Conservation (phyloP, 2,797 vertebrate genomes). For the Diglossa cyanea region DNA sequence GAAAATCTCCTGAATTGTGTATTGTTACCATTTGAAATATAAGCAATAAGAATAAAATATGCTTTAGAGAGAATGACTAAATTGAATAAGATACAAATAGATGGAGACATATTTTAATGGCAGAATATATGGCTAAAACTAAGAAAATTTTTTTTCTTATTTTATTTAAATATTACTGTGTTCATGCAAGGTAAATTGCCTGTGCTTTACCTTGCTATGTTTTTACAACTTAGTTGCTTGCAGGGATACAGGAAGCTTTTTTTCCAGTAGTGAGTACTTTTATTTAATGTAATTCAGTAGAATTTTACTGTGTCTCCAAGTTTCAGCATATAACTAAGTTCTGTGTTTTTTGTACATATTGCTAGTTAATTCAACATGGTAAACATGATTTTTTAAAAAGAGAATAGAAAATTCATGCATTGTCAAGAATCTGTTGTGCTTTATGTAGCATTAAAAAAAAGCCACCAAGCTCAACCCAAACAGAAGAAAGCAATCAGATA, state of each 20-base stretch:
- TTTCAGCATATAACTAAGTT: not conserved
- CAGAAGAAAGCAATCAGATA: not conserved
- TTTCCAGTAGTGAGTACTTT: not conserved
- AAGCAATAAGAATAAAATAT: not conserved
- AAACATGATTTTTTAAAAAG: not conserved
- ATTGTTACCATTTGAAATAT: not conserved
- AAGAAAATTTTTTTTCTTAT: not conserved
- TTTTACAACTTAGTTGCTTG: not conserved
- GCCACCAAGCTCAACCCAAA: not conserved
- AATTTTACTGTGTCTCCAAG: not conserved
- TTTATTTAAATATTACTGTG: not conserved
- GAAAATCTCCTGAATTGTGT: not conserved
- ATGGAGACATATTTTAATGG: not conserved
- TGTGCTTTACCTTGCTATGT: not conserved
- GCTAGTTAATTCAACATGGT: not conserved
- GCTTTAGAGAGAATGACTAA: not conserved
- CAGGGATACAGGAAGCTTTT: not conserved
- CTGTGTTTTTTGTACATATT: not conserved
- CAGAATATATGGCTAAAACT: not conserved
- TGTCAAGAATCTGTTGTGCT: not conserved
- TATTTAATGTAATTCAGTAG: not conserved
- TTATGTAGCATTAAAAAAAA: not conserved
- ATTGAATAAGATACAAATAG: not conserved
- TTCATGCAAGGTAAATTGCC: not conserved
- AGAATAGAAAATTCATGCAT: not conserved